phyloP scores from a whole-genome alignment of 2,113 vertebrate species.

The Apaloderma vittatum region DNA sequence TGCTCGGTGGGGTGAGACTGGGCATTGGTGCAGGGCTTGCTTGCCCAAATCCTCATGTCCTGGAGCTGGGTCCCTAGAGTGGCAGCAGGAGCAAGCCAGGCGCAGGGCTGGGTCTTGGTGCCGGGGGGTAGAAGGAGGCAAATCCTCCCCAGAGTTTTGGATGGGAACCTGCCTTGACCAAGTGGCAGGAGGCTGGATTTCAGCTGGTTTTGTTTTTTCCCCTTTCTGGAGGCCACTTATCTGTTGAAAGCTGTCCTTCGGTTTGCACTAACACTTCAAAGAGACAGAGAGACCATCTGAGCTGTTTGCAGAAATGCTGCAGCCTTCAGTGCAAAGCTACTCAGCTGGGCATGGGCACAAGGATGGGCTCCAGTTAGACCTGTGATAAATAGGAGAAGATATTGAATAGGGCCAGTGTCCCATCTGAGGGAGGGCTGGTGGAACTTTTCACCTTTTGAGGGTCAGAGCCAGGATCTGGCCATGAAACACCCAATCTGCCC shows the following conservation, averaged over 20 bases:
- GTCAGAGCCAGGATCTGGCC: not conserved
- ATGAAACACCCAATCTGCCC: not conserved
- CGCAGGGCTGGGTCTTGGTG: fast-evolving
- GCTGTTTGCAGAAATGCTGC: not conserved
- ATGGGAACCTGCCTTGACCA: not conserved
- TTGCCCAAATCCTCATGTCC: fast-evolving
- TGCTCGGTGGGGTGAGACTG: not conserved
- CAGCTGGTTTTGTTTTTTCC: not conserved
- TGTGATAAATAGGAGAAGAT: fast-evolving
- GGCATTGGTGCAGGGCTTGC: not conserved
- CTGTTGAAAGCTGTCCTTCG: not conserved
- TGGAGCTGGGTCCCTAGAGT: too few relatives aligned
- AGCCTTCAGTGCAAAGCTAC: not conserved
- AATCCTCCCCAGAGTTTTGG: fast-evolving
- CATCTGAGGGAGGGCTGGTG: fast-evolving
- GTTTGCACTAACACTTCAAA: not conserved
- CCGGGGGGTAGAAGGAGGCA: not conserved
- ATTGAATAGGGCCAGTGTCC: not conserved
- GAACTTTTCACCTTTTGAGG: not conserved
- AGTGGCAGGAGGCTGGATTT: not conserved
- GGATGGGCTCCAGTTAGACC: fast-evolving
- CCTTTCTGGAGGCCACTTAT: not conserved
- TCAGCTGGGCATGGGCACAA: fast-evolving
- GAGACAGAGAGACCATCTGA: fast-evolving
- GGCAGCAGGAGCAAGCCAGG: fast-evolving